A percentile compares a stretch with the other conserved stretches of the same genome.
Evolutionary conservation across 2,113 vertebrate species (phyloP).

Genomic region (Sinocyclocheilus rhinocerous): DNA sequence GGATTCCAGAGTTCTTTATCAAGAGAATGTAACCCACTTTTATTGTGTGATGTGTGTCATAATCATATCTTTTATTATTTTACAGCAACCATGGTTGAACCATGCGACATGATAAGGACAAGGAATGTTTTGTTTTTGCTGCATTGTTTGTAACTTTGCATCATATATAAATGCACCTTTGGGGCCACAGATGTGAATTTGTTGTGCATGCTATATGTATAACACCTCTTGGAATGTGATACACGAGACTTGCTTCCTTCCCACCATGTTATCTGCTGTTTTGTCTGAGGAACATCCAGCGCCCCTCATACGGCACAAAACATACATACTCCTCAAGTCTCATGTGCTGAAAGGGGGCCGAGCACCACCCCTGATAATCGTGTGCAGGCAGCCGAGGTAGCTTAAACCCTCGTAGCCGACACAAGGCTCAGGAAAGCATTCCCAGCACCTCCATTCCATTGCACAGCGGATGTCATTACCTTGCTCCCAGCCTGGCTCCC

Average conservation of each 20-base stretch:
- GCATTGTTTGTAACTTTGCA: constrained; percentile 1
- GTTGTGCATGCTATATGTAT: constrained; percentile 33
- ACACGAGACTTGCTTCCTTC: constrained; percentile 49
- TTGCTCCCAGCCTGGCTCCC: constrained; percentile 68
- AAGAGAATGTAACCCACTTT: neutral
- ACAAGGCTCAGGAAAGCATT: constrained; percentile 53
- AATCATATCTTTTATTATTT: neutral
- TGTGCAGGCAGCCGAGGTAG: constrained; percentile 43
- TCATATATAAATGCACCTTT: neutral
- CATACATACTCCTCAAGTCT: constrained; percentile 40
- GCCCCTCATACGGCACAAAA: constrained; percentile 14
- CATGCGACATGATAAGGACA: neutral
- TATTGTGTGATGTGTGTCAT: neutral
- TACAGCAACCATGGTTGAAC: neutral
- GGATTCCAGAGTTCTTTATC: constrained; percentile 8
- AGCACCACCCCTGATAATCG: constrained; percentile 62
- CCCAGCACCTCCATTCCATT: constrained; percentile 45
- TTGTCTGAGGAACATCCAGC: constrained; percentile 72
- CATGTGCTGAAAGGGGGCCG: constrained; percentile 55
- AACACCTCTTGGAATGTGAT: constrained; percentile 70
- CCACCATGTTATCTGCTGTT: constrained; percentile 71
- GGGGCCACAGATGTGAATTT: neutral
- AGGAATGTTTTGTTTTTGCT: neutral
- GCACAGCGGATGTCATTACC: constrained; percentile 61
- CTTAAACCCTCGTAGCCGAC: constrained; percentile 43